Evolutionary conservation across 2,113 vertebrate species (phyloP), one percentile per base, ranked within the genome.

Genomic region (Forbesichthys papilliferus): DNA sequence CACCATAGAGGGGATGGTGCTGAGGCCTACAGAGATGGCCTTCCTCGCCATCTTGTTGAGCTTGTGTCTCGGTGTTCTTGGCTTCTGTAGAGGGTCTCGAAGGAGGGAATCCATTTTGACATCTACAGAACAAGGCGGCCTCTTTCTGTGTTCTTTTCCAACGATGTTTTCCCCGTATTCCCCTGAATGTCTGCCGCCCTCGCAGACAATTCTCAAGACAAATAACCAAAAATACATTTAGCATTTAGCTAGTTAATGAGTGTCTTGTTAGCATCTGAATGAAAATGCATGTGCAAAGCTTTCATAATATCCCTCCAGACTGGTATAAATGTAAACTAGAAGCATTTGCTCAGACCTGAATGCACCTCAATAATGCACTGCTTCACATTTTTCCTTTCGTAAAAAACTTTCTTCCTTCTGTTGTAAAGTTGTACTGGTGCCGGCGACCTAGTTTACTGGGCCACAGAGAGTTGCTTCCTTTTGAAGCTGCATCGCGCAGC

Each of bases 361-460:
- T 54, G 58, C 80, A 74, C 71, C 68, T 85, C 66, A 86, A 86
- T 87, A 84, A 87, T 82, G 77, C 75, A 79, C 83, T 67, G 27
- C 68, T 79, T 76, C 56, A 58, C 61, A 48, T 18, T n/a, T 18
- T n/a, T 3, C 12, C 8, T 16, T 27, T 6, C 14, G 1, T 1
- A 60, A 53, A 75, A 77, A 83, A 86, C 80, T 83, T 84, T 78
- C 72, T 69, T 75, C 71, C 81, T 70, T 57, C 69, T 73, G 74
- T 88, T 73, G 79, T 81, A 80, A 77, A 87, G 81, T 82, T 86
- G 75, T 74, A 79, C 84, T 87, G 75, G 61, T 81, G 74, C 61
- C 64, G 71, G 85, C 84, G 85, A 88, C 88, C 88, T 86, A 90
- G 79, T 90, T 90, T 87, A 71, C 79, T 81, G 73, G 79, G 87